These are phyloP conservation scores for Pseudochaenichthys georgianus DNA, from an alignment of 2,797 vertebrate species.

Conservation along the genomic window DNA sequence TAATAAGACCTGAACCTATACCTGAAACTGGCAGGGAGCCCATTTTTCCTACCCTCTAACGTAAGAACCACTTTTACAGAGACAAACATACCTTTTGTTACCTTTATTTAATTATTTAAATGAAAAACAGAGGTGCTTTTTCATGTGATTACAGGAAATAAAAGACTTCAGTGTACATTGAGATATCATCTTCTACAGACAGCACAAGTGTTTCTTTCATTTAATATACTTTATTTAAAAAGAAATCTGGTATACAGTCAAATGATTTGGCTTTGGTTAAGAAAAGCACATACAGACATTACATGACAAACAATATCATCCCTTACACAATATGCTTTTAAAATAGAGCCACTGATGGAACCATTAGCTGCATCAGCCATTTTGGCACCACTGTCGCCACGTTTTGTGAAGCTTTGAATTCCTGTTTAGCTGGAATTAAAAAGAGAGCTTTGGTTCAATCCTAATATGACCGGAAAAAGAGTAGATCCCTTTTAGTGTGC, in stretches of 20 bases:
- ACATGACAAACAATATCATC: conserved; percentile 7
- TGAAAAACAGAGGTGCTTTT: too few relatives aligned
- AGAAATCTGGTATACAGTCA: conserved; percentile 29
- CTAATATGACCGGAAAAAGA: neutral
- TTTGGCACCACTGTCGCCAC: neutral
- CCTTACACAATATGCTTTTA: neutral
- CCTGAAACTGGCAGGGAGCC: neutral
- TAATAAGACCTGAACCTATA: neutral
- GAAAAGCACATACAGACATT: conserved; percentile 15
- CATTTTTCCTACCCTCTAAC: neutral
- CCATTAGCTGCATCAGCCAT: neutral
- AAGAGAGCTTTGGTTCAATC: neutral
- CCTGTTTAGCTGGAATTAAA: conserved; percentile 4
- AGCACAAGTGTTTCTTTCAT: conserved; percentile 11
- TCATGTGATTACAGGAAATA: neutral
- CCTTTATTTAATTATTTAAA: too few relatives aligned
- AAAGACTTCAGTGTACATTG: neutral
- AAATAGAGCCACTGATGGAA: neutral
- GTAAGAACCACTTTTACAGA: neutral
- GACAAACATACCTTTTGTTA: neutral
- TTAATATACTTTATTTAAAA: conserved; percentile 61
- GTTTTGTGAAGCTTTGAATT: neutral
- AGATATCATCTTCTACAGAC: neutral
- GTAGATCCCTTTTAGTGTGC: neutral
- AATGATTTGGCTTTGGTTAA: conserved; percentile 11